Base-by-base conservation (phyloP, 2,888 invertebrate genomes). In the Platycnemis pennipes region DNA sequence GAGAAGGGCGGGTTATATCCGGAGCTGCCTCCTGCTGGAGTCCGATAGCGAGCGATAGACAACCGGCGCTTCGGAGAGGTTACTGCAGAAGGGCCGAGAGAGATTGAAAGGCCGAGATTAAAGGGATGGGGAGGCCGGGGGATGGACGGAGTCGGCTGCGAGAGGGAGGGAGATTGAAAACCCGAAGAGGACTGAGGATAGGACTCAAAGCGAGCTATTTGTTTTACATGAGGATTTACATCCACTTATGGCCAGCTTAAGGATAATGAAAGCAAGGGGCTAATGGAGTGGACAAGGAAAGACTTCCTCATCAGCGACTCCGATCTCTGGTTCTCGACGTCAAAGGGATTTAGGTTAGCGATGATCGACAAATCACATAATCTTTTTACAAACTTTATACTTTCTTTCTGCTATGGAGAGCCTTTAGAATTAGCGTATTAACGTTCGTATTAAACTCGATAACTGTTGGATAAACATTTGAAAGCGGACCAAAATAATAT, bases 221-320 rank as follows among this genome's bases (percentile, higher is more conserved):
- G 91, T 91, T 91, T 77, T 91, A 63, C 91, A 91, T 42, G 91
- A n/a, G 91, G 91, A 63, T 91, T 91, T 91, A 91, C 91, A 63
- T 91, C 91, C 19, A 56, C 44, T 91, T 63, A 91, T 91, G 63
- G 91, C 44, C 91, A 56, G 91, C 91, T 91, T 87, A 63, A 69
- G 91, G 91, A 91, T 91, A 63, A 91, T 91, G 45, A 91, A n/a
- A 44, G 91, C 56, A 63, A 63, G 63, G 8, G 91, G 63, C 63
- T 63, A 56, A 63, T 89, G 37, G 42, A 56, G 13, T 56, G 89
- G 42, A 49, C 44, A 44, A 26, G 44, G 44, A 19, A n/a, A 69
- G 91, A 5, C 69, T 16, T 63, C 63, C 63, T 56, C 91, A 44
- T 91, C 91, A 31, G 37, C 22, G 7, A 91, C 37, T 22, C 44